These are phyloP conservation scores for Semnopithecus entellus DNA, from an alignment of 2,113 vertebrate species.

Conservation along the genomic window DNA sequence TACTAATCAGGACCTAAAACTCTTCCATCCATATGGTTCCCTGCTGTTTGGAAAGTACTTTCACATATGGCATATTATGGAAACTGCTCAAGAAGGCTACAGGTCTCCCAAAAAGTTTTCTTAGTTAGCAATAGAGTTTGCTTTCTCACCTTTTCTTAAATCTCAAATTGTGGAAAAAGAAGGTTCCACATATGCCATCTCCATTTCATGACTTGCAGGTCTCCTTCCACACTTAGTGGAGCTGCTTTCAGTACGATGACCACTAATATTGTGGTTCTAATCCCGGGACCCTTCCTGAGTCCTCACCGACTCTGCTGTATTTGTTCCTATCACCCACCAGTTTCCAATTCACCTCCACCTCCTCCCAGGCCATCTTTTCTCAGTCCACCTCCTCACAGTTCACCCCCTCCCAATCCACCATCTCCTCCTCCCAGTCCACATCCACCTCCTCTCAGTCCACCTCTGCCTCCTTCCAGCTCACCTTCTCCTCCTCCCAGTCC, in stretches of 20 bases:
- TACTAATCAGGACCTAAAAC: neutral
- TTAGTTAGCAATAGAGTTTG: neutral
- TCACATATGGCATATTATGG: accelerated
- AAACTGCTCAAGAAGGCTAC: neutral
- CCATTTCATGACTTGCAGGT: neutral
- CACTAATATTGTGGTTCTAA: neutral
- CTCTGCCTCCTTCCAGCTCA: too few relatives aligned
- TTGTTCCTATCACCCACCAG: neutral
- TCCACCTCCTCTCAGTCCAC: neutral
- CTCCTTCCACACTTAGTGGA: neutral
- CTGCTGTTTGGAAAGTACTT: neutral
- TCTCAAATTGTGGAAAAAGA: neutral
- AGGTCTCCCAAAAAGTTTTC: neutral
- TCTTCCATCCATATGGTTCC: neutral
- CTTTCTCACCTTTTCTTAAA: neutral
- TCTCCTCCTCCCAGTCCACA: too few relatives aligned
- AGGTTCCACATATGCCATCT: too few relatives aligned
- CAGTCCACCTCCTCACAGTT: neutral
- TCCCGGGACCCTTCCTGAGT: neutral
- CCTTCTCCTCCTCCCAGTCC: neutral
- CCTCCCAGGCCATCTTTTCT: neutral
- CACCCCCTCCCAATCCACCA: neutral
- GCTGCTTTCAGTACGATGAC: neutral
- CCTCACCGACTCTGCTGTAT: neutral
- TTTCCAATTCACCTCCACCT: neutral